Percentiles rank a stretch among this genome's conserved stretches.
These are phyloP conservation scores for Eueides isabella DNA, from an alignment of 1,140 invertebrate genomes.

Conservation along the genomic window DNA sequence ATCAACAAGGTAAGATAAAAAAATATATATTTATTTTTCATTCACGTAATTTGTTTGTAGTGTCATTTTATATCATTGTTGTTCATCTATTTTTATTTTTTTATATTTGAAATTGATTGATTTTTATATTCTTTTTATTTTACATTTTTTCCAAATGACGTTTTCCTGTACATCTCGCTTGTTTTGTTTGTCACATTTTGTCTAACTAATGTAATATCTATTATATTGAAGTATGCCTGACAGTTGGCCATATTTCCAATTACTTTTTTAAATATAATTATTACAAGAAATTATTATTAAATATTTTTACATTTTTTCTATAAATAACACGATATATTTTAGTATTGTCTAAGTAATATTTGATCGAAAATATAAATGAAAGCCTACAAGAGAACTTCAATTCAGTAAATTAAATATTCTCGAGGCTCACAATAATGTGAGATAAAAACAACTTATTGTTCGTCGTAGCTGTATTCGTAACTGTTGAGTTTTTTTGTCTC, in stretches of 20 bases:
- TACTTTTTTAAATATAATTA: too few species aligned
- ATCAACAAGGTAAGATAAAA: not conserved
- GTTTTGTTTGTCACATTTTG: too few species aligned
- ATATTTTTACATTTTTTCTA: too few species aligned
- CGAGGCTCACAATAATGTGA: not conserved
- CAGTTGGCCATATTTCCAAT: too few species aligned
- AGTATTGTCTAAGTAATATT: not conserved
- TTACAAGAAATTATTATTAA: too few species aligned
- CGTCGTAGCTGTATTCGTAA: not conserved
- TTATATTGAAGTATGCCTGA: too few species aligned
- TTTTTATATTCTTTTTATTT: not conserved
- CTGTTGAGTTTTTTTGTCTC: constrained; percentile 5
- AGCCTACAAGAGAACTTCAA: not conserved
- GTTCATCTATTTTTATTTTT: not conserved
- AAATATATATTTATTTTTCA: not conserved
- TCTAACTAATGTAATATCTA: too few species aligned
- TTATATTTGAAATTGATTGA: not conserved
- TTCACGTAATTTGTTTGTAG: too few species aligned
- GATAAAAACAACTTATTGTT: constrained; percentile 13
- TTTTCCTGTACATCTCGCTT: too few species aligned
- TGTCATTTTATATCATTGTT: not conserved
- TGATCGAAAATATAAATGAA: not conserved
- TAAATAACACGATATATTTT: too few species aligned
- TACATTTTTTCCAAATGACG: too few species aligned
- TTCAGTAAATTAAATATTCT: not conserved